phyloP scores from a whole-genome alignment of 2,888 invertebrate genomes.

The Mythimna loreyi region DNA sequence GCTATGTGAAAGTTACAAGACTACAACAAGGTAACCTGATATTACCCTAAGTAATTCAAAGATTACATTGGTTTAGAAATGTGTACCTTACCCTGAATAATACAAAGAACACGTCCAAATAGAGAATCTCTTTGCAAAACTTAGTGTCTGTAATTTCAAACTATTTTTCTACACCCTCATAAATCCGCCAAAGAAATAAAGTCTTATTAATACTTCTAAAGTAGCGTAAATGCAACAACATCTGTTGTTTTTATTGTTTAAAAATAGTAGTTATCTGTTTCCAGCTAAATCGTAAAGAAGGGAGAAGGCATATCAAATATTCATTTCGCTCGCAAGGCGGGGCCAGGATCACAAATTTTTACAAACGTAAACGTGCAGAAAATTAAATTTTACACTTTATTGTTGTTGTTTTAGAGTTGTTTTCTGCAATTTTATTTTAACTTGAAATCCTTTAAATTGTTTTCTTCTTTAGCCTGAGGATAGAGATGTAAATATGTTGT shows the following conservation, averaged over 20 bases:
- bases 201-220: constrained; percentile 30
- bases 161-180: not conserved
- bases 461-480: constrained; percentile 41
- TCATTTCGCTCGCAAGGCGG: constrained; percentile 70
- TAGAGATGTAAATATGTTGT: too few relatives aligned
- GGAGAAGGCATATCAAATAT: constrained; percentile 72
- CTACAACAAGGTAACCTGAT: too few relatives aligned
- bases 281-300: constrained; percentile 72
- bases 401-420: constrained; percentile 72
- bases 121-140: not conserved
- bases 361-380: constrained; percentile 62
- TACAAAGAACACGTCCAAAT: not conserved
- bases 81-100: not conserved
- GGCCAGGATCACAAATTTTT: constrained; percentile 68
- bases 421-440: constrained; percentile 64
- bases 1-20: too few relatives aligned
- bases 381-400: constrained; percentile 78
- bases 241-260: constrained; percentile 62
- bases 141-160: not conserved
- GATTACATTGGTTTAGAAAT: not conserved
- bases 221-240: constrained; percentile 42
- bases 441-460: constrained; percentile 52
- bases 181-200: constrained; percentile 28
- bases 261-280: constrained; percentile 68
- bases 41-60: too few relatives aligned